Evolutionary conservation across 2,888 invertebrate genomes (phyloP).

Genomic region (Atethmia centrago): DNA sequence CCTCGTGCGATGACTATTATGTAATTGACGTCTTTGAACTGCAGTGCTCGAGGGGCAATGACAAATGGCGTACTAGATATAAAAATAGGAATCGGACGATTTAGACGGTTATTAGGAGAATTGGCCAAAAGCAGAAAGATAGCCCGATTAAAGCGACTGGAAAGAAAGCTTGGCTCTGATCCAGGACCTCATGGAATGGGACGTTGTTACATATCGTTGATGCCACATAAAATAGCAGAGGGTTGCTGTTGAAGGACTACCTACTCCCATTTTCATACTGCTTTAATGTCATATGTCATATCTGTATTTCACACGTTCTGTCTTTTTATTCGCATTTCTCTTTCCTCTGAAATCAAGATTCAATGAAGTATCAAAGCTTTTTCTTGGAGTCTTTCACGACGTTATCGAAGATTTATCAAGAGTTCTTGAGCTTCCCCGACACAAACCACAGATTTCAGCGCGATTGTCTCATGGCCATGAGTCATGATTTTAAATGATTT

Average conservation of each 20-base stretch:
- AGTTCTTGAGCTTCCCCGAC: neutral
- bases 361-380: neutral
- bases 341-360: neutral
- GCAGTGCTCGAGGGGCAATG: conserved; percentile 16
- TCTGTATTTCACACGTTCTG: neutral
- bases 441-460: neutral
- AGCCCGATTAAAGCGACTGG: neutral
- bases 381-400: neutral
- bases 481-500: neutral
- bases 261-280: neutral
- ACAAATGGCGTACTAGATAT: conserved; percentile 21
- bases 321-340: neutral
- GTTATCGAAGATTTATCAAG: neutral
- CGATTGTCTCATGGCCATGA: too few relatives aligned
- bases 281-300: neutral
- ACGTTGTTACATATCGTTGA: neutral
- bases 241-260: neutral
- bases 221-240: neutral
- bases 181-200: neutral
- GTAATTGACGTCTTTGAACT: conserved; percentile 34
- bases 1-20: conserved; percentile 12
- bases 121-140: neutral
- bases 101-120: neutral
- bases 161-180: neutral
- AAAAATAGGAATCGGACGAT: neutral